Conservation (phyloP, 2,113 vertebrate species). For the Formicarius rufipectus region DNA sequence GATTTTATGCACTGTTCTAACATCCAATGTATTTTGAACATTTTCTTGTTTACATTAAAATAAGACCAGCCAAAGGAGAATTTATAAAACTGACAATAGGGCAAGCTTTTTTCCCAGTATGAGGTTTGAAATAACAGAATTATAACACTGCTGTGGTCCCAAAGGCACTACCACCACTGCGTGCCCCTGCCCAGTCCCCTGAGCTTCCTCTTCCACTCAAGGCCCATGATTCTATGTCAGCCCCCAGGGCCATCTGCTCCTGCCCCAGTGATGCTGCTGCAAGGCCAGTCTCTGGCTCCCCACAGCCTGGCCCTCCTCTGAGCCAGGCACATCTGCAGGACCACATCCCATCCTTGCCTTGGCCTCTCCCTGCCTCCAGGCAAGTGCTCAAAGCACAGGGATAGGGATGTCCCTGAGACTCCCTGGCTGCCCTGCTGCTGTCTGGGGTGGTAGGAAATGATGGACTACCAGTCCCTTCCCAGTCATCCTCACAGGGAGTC, state of each 20-base stretch:
- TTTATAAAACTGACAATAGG: not conserved
- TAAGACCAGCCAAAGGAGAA: not conserved
- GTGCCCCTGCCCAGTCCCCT: not conserved
- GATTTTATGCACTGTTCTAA: not conserved
- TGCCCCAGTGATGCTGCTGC: not conserved
- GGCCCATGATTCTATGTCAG: not conserved
- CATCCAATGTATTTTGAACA: not conserved
- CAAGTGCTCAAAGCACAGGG: not conserved
- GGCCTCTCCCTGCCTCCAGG: accelerated
- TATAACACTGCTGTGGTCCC: accelerated
- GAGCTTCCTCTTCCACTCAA: not conserved
- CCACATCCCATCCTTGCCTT: not conserved
- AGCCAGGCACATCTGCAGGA: accelerated
- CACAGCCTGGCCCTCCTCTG: not conserved
- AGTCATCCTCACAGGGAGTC: accelerated
- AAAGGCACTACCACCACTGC: not conserved
- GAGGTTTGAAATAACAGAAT: not conserved
- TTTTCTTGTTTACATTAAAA: not conserved
- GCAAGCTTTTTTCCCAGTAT: not conserved
- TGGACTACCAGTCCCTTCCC: not conserved
- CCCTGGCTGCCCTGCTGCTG: not conserved
- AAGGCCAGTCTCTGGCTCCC: not conserved
- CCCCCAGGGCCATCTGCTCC: not conserved
- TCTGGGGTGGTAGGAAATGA: not conserved
- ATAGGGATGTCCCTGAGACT: not conserved